Conservation (phyloP, 2,113 vertebrate species). For the Petrocephalus zakoni region DNA sequence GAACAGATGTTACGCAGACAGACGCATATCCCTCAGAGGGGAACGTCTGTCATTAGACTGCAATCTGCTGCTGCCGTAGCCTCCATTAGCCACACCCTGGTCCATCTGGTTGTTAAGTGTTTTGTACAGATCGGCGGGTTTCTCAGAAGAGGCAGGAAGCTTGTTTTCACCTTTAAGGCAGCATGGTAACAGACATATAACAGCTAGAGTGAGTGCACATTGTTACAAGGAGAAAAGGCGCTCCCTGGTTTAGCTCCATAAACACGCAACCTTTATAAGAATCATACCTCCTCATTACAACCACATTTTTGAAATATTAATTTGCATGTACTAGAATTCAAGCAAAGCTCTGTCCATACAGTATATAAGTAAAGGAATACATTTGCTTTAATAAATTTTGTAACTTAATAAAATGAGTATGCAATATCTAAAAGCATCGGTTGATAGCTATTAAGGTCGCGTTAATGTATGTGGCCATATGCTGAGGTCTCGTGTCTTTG, state of each 20-base stretch:
- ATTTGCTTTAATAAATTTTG: conserved; percentile 11
- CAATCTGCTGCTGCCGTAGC: conserved; percentile 36
- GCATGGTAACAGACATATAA: conserved; percentile 37
- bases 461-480: background rate
- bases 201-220: conserved; percentile 44
- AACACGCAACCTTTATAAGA: conserved; percentile 23
- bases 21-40: conserved; percentile 42
- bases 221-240: conserved; percentile 41
- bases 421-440: background rate
- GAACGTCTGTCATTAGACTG: conserved; percentile 58
- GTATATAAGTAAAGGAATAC: background rate
- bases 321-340: background rate
- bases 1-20: conserved; percentile 65
- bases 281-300: background rate
- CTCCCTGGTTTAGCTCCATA: conserved; percentile 30
- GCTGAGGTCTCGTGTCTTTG: background rate
- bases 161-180: conserved; percentile 32
- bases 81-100: conserved; percentile 54
- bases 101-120: conserved; percentile 43
- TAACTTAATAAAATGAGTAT: background rate
- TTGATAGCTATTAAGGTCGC: background rate
- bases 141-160: conserved; percentile 41
- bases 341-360: background rate
- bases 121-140: conserved; percentile 31
- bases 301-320: background rate